Evolutionary conservation across 2,113 vertebrate genomes (phyloP).

Genomic region (Miniopterus natalensis): DNA sequence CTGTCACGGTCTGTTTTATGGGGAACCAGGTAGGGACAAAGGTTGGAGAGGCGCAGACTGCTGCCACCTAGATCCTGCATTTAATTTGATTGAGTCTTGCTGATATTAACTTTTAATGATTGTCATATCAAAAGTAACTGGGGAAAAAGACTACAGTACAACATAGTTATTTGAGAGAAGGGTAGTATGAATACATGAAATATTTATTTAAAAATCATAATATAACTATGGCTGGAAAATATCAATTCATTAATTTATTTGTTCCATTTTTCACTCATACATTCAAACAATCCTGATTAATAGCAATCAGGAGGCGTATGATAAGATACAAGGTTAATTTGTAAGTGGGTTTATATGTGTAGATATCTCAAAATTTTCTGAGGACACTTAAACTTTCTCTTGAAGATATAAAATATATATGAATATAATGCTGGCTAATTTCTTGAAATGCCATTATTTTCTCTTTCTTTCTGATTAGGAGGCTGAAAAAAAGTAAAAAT

Average conservation of each 20-base stretch:
- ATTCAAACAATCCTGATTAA: background rate
- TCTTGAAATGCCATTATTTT: background rate
- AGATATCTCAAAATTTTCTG: background rate
- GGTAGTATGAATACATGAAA: background rate
- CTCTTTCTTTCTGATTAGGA: background rate
- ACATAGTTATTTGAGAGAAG: background rate
- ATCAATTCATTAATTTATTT: background rate
- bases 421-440: background rate
- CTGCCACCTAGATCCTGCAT: background rate
- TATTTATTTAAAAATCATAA: slow-evolving; percentile 30
- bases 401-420: background rate
- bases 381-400: background rate
- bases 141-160: background rate
- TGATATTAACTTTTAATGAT: background rate
- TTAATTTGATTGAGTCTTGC: slow-evolving; percentile 16
- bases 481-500: background rate
- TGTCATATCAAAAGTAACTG: background rate
- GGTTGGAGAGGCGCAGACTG: background rate
- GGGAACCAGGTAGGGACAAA: background rate
- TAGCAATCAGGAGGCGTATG: background rate
- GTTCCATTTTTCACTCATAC: background rate
- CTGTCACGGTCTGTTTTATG: slow-evolving; percentile 41
- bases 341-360: background rate
- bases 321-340: background rate
- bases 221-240: background rate